Evolutionary conservation across 2,888 invertebrate species (phyloP).

Genomic region (Hemithea aestivaria): DNA sequence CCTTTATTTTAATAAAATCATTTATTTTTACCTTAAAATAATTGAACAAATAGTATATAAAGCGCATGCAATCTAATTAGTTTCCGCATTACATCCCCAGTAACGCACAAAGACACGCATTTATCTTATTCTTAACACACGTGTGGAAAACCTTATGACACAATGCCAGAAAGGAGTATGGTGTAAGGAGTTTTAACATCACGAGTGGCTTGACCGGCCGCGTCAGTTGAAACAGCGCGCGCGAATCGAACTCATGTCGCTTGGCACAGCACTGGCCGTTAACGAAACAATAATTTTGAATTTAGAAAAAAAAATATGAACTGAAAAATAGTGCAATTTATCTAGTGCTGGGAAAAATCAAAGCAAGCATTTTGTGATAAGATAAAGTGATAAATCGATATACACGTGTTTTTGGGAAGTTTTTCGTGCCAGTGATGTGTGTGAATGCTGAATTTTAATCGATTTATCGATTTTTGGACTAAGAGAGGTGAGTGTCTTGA

Average conservation of each 20-base stretch:
- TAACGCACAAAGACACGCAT: slow-evolving; percentile 6
- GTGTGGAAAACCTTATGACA: slow-evolving; percentile 50
- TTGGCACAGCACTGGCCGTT: slow-evolving; percentile 36
- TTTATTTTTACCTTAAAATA: too few relatives aligned
- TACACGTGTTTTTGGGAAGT: slow-evolving; percentile 40
- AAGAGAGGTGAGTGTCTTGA: slow-evolving; percentile 62
- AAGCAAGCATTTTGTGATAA: slow-evolving; percentile 13
- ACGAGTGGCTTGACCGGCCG: slow-evolving; percentile 60
- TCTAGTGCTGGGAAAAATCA: slow-evolving; percentile 12
- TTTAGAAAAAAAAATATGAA: slow-evolving; percentile 19
- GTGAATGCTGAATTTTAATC: slow-evolving; percentile 55
- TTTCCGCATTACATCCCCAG: slow-evolving; percentile 1
- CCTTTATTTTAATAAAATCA: too few relatives aligned
- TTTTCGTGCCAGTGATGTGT: slow-evolving; percentile 58
- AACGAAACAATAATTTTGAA: slow-evolving; percentile 36
- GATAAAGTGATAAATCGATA: slow-evolving; percentile 57
- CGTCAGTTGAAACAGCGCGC: slow-evolving; percentile 58
- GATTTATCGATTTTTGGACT: slow-evolving; percentile 60
- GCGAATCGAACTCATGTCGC: slow-evolving; percentile 51
- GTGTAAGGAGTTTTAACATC: slow-evolving; percentile 40
- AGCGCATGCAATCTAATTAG: background rate
- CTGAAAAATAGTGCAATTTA: slow-evolving; percentile 27
- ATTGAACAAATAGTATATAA: too few relatives aligned
- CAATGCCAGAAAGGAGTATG: slow-evolving; percentile 34
- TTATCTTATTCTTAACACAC: slow-evolving; percentile 19